Evolutionary conservation across 2,888 invertebrate species (phyloP).

Genomic region (Agrochola lychnidis): DNA sequence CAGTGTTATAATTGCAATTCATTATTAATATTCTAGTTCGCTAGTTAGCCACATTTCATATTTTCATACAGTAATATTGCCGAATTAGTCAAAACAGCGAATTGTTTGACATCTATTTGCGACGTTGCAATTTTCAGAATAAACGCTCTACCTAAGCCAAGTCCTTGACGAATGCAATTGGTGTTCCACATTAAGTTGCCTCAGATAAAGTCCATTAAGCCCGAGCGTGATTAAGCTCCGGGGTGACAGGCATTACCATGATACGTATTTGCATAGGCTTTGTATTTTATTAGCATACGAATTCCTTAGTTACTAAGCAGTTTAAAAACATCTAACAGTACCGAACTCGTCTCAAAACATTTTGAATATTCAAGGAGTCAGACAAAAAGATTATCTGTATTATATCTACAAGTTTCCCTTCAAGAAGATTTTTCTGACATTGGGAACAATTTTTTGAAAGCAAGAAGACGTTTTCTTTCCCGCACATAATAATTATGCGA

Average conservation of each 20-base stretch:
- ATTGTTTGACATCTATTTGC: too few species aligned
- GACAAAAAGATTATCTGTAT: not conserved
- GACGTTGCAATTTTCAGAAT: too few species aligned
- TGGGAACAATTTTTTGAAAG: not conserved
- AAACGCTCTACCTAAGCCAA: too few species aligned
- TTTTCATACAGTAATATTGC: too few species aligned
- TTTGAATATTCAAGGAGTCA: not conserved
- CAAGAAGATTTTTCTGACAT: not conserved
- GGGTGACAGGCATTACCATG: conserved; percentile 36
- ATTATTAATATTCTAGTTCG: too few species aligned
- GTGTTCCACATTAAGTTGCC: too few species aligned
- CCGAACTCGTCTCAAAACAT: not conserved
- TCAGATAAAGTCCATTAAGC: conserved; percentile 11
- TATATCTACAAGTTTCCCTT: not conserved
- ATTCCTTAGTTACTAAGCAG: conserved; percentile 17
- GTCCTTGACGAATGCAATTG: too few species aligned
- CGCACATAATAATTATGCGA: too few species aligned
- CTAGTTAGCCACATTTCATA: too few species aligned
- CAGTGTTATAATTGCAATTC: too few species aligned
- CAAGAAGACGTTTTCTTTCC: not conserved
- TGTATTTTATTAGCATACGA: conserved; percentile 24
- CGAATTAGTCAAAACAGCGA: too few species aligned
- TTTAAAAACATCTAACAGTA: not conserved
- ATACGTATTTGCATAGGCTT: conserved; percentile 1
- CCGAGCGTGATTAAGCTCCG: conserved; percentile 45